Percentiles rank a stretch among this genome's conserved stretches.
Evolutionary conservation across 2,888 invertebrate genomes (phyloP).

Genomic region (Dastarcus helophoroides): DNA sequence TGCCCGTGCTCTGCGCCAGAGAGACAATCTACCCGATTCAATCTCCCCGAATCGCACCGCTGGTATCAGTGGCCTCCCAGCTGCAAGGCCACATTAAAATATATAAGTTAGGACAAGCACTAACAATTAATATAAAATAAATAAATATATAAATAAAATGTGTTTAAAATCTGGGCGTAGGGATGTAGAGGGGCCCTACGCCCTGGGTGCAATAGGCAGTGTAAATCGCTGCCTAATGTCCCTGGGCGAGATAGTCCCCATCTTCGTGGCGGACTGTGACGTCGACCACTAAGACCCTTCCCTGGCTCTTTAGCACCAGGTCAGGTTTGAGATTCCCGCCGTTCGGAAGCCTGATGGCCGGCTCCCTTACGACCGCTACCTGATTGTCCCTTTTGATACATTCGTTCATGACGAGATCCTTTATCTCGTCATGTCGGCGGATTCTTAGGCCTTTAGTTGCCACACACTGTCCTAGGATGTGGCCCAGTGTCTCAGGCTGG

Average conservation of each 20-base stretch:
- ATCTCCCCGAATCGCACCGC: too few species aligned
- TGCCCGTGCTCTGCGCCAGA: too few species aligned
- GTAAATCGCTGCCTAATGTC: too few species aligned
- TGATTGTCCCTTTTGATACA: conserved; percentile 1
- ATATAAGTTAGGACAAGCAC: too few species aligned
- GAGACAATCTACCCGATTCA: too few species aligned
- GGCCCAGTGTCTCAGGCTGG: conserved; percentile 24
- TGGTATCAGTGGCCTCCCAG: too few species aligned
- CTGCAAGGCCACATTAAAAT: too few species aligned
- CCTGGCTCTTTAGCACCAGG: conserved; percentile 16
- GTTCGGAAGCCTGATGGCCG: conserved; percentile 5
- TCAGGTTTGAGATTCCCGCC: conserved; percentile 20
- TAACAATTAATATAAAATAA: too few species aligned
- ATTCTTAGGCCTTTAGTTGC: conserved; percentile 18
- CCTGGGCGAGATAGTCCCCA: conserved; percentile 17
- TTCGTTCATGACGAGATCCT: conserved; percentile 8
- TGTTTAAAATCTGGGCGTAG: too few species aligned
- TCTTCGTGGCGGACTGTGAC: conserved; percentile 14
- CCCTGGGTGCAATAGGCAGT: too few species aligned
- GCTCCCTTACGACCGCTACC: conserved; percentile 11
- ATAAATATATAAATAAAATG: too few species aligned
- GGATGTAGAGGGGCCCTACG: too few species aligned
- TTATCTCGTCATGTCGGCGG: conserved; percentile 18
- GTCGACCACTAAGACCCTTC: conserved; percentile 17
- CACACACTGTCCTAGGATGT: conserved; percentile 22